These are phyloP conservation scores for Xenus cinereus DNA, from an alignment of 2,113 vertebrate genomes.

Conservation along the genomic window DNA sequence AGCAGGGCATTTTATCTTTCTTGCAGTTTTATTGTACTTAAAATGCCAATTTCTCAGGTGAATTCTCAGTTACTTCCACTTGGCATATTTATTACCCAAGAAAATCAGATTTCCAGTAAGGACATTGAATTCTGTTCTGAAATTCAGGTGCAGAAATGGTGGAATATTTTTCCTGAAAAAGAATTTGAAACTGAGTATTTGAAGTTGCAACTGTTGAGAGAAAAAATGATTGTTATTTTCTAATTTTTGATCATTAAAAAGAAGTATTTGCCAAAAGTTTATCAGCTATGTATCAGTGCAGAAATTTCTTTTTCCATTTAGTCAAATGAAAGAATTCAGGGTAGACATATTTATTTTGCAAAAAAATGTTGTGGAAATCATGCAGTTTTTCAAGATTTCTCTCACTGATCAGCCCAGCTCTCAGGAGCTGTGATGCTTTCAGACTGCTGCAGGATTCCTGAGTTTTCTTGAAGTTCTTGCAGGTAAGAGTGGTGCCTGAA, in stretches of 20 bases:
- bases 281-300: neutral
- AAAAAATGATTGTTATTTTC: neutral
- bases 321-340: neutral
- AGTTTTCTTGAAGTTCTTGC: neutral
- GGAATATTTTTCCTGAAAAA: neutral
- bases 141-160: neutral
- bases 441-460: neutral
- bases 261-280: neutral
- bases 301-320: neutral
- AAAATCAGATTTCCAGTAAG: neutral
- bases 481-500: neutral
- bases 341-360: neutral
- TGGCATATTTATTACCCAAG: neutral
- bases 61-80: neutral
- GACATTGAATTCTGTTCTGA: neutral
- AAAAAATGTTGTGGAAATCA: neutral
- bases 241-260: neutral
- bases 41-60: neutral
- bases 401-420: neutral
- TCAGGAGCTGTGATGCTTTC: neutral
- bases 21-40: neutral
- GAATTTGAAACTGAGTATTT: neutral
- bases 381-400: neutral
- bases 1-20: neutral
- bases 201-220: neutral